Base-by-base conservation (phyloP, 2,113 vertebrate genomes). In the Fukomys damarensis region DNA sequence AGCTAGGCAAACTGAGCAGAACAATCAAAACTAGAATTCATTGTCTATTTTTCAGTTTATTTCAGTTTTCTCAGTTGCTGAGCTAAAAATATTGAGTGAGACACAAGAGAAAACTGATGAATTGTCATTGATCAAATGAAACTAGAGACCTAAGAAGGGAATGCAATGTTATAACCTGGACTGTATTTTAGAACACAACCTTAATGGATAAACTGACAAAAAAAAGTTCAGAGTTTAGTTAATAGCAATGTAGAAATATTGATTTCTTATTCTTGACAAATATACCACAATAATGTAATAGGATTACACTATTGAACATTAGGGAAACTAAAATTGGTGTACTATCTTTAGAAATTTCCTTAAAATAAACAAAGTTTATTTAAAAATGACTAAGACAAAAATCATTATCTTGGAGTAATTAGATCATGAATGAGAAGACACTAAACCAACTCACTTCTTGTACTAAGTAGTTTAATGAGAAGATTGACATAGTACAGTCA, bases 31-130 rank as follows among this genome's bases (percentile, higher is more conserved):
- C 6, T 58, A 30, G 41, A 74, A 89, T 54, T 88, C 7, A 38
- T 49, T 83, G 22, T 41, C 59, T 88, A 17, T 68, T 83, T 94
- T 91, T 49, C 86, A 66, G 88, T 10, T 61, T 92, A 58, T 22
- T 35, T 86, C 22, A n/a, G 35, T 79, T 93, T 52, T 80, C 24
- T 72, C 65, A 58, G 70, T 85, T 81, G 13, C 38, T 90, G 54
- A 30, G 35, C 90, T 92, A 76, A 76, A 96, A 82, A 91, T 68
- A 68, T 0, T 84, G 85, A 96, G 76, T 41, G 59, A 91, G 7
- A 77, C 86, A 65, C 10, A 82, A 94, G 68, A 58, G 52, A 94
- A 96, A 20, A 56, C 35, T 32, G 61, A 77, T 72, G 89, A 89
- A 61, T 61, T 92, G 10, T 89, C n/a, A 74, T 2, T 41, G 16